These are phyloP conservation scores for Eupsilia transversa DNA, from an alignment of 2,888 invertebrate genomes.

Conservation along the genomic window DNA sequence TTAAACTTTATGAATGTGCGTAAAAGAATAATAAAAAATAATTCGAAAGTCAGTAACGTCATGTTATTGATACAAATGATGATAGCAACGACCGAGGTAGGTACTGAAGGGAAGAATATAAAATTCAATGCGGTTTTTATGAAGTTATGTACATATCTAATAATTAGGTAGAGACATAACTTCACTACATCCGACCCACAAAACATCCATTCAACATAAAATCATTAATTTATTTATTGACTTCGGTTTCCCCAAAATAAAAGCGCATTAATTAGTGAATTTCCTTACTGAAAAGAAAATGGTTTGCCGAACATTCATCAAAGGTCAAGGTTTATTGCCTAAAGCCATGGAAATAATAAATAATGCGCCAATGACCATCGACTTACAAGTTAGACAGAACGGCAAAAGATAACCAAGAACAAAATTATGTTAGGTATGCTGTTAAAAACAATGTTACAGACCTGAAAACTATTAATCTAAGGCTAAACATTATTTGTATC, in stretches of 20 bases:
- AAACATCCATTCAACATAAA: not conserved
- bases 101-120: not conserved
- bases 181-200: not conserved
- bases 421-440: not conserved
- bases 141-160: accelerated
- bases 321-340: slow-evolving; percentile 44
- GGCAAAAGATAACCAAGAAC: not conserved
- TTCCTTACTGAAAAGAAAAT: slow-evolving; percentile 24
- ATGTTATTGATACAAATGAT: not conserved
- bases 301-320: slow-evolving; percentile 6
- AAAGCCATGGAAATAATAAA: not conserved
- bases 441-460: not conserved
- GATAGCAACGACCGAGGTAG: too few species aligned
- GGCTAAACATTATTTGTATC: not conserved
- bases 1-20: not conserved
- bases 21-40: not conserved
- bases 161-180: not conserved
- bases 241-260: not conserved
- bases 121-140: not conserved
- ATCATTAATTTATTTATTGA: not conserved
- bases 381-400: not conserved
- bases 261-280: slow-evolving; percentile 11
- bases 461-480: not conserved
- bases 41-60: too few species aligned
- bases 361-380: slow-evolving; percentile 1